Percentiles rank a stretch among this genome's conserved stretches.
These are phyloP conservation scores for Lacerta agilis DNA, from an alignment of 2,797 vertebrate species.

Conservation along the genomic window DNA sequence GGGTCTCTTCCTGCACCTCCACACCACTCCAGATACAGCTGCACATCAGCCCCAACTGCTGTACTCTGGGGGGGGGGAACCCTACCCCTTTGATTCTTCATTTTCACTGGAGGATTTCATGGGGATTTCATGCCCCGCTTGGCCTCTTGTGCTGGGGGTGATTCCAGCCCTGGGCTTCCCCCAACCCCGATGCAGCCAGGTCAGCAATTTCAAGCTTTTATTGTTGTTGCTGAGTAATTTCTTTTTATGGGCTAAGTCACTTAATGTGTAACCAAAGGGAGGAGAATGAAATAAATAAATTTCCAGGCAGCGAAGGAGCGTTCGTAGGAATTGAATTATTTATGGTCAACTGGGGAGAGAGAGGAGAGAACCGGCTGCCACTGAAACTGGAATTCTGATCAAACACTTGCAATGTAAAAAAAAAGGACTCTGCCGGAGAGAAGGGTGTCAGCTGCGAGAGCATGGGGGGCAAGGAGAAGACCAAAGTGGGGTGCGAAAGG, in stretches of 20 bases:
- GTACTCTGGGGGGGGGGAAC: background rate
- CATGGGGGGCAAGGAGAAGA: background rate
- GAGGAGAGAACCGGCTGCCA: constrained; percentile 16
- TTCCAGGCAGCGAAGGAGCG: constrained; percentile 37
- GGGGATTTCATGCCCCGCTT: background rate
- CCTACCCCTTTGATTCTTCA: background rate
- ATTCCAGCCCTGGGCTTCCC: constrained; percentile 27
- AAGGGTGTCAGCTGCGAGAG: background rate
- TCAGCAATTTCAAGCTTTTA: constrained; percentile 35
- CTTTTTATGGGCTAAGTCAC: constrained; percentile 45
- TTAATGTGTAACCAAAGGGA: constrained; percentile 44
- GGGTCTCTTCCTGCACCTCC: background rate
- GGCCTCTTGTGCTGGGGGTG: background rate
- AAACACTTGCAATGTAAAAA: background rate
- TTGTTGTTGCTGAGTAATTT: constrained; percentile 46
- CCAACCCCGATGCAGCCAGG: background rate
- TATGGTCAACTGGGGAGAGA: constrained; percentile 19
- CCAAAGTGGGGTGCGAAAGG: background rate
- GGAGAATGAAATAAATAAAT: constrained; percentile 47
- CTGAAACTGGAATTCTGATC: constrained; percentile 19
- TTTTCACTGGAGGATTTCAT: background rate
- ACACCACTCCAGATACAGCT: background rate
- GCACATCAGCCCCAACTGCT: background rate
- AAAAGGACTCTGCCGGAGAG: too few species aligned
- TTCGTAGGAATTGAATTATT: constrained; percentile 42